Percentiles rank a stretch among this genome's conserved stretches.
Evolutionary conservation across 2,797 vertebrate genomes (phyloP).

Genomic region (Sebastes vulpes): DNA sequence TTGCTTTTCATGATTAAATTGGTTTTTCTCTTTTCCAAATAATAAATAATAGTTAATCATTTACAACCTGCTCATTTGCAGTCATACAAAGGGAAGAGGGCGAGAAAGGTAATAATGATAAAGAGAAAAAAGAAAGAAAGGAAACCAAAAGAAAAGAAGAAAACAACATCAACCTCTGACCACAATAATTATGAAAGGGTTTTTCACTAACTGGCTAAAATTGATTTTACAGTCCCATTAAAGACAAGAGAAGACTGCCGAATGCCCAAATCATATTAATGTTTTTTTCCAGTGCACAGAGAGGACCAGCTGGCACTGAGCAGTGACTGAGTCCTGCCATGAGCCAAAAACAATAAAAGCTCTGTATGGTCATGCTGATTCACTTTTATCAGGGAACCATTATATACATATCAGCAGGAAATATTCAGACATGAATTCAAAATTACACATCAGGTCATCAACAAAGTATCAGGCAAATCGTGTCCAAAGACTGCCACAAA

Average conservation of each 20-base stretch:
- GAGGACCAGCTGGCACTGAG: slow-evolving; percentile 55
- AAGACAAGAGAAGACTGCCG: slow-evolving; percentile 18
- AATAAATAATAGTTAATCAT: neutral
- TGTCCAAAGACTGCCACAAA: slow-evolving; percentile 1
- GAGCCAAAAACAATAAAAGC: slow-evolving; percentile 44
- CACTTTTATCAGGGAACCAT: slow-evolving; percentile 46
- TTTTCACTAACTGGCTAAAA: slow-evolving; percentile 31
- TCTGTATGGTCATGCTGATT: slow-evolving; percentile 40
- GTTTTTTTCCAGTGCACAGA: slow-evolving; percentile 23
- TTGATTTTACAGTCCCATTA: slow-evolving; percentile 43
- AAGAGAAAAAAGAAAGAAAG: neutral
- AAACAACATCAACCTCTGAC: slow-evolving; percentile 1
- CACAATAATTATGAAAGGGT: slow-evolving; percentile 13
- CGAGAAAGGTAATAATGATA: neutral
- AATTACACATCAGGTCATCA: slow-evolving; percentile 17
- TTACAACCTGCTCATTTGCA: neutral
- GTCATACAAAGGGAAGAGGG: neutral
- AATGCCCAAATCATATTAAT: slow-evolving; percentile 36
- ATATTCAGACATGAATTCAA: slow-evolving; percentile 32
- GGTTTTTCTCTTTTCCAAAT: neutral
- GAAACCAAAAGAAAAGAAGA: neutral
- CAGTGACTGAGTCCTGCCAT: slow-evolving; percentile 26
- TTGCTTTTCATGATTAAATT: slow-evolving; percentile 8
- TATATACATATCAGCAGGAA: slow-evolving; percentile 43
- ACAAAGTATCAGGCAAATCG: slow-evolving; percentile 6